phyloP scores from a whole-genome alignment of 2,113 vertebrate species.

The Rhodinocichla rosea region DNA sequence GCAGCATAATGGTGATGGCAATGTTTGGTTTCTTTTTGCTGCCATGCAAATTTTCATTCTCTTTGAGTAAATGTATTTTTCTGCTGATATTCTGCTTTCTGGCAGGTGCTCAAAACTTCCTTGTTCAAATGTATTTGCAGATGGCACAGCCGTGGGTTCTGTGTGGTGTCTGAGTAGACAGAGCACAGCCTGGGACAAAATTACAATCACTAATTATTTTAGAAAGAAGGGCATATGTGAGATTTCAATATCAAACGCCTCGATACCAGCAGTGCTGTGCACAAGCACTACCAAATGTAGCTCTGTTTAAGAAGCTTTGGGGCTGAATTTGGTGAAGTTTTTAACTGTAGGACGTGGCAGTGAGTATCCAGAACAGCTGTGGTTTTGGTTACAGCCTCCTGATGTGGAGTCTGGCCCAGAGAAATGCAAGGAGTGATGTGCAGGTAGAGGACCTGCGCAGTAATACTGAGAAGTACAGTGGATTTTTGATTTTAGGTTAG shows the following conservation, averaged over 20 bases:
- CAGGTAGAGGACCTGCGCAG: not conserved
- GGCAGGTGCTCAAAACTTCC: slow-evolving; percentile 40
- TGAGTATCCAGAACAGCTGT: not conserved
- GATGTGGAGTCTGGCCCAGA: not conserved
- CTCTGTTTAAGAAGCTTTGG: not conserved
- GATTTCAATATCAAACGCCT: slow-evolving; percentile 20
- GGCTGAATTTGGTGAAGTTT: not conserved
- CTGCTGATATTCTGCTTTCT: slow-evolving; percentile 29
- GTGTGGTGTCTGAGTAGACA: not conserved
- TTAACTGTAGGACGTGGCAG: not conserved
- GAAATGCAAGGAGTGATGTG: not conserved
- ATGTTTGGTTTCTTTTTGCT: slow-evolving; percentile 27
- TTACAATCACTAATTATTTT: slow-evolving; percentile 17
- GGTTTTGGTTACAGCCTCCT: not conserved
- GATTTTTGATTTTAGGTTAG: not conserved
- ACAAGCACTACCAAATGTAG: not conserved
- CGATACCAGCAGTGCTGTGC: not conserved
- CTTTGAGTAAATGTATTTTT: slow-evolving; percentile 32
- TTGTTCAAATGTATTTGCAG: slow-evolving; percentile 37
- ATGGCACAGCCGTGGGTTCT: slow-evolving; percentile 5
- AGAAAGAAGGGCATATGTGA: not conserved
- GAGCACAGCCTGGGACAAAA: slow-evolving; percentile 25
- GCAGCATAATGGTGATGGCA: not conserved
- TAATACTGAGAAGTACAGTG: not conserved
- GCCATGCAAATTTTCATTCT: slow-evolving; percentile 36